Percentiles rank a stretch among this genome's conserved stretches.
These are phyloP conservation scores for Zoroaster sp. DNA, from an alignment of 53 echinoderm and acorn worm species.

Conservation along the genomic window DNA sequence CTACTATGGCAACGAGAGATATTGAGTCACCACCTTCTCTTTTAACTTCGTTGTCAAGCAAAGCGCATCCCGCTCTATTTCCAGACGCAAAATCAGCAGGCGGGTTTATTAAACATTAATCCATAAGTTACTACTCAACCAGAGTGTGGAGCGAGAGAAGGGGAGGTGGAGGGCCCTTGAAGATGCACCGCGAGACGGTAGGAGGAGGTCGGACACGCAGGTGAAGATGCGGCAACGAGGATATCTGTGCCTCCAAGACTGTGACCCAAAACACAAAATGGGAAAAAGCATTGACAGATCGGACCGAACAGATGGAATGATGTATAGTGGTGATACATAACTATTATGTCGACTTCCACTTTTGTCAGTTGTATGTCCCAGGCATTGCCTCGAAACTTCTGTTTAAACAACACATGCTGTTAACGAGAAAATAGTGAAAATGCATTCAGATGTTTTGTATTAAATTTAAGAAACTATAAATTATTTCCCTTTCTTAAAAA, in stretches of 20 bases:
- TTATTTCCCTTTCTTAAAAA: too few relatives aligned
- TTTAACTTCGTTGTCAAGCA: conserved; percentile 24
- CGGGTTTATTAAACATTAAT: conserved; percentile 29
- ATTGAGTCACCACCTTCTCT: conserved; percentile 21
- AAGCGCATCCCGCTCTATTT: not conserved
- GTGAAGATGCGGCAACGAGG: not conserved
- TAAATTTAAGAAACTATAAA: too few relatives aligned
- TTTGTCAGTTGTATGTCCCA: too few relatives aligned
- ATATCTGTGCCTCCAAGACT: not conserved
- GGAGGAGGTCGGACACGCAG: not conserved
- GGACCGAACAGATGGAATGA: conserved; percentile 20
- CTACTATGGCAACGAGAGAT: conserved; percentile 28
- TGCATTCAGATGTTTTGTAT: too few relatives aligned
- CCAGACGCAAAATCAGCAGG: not conserved
- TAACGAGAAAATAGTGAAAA: too few relatives aligned
- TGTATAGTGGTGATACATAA: not conserved
- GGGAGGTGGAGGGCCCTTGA: not conserved
- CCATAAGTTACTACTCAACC: conserved; percentile 8
- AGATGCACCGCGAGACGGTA: conserved; percentile 35
- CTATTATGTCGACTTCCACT: not conserved
- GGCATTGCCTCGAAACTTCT: too few relatives aligned
- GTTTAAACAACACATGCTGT: too few relatives aligned
- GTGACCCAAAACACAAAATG: not conserved
- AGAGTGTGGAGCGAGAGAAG: conserved; percentile 3
- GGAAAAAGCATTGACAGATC: conserved; percentile 2